Conservation (phyloP, 1,140 invertebrate genomes). For the Drosophila sp. region DNA sequence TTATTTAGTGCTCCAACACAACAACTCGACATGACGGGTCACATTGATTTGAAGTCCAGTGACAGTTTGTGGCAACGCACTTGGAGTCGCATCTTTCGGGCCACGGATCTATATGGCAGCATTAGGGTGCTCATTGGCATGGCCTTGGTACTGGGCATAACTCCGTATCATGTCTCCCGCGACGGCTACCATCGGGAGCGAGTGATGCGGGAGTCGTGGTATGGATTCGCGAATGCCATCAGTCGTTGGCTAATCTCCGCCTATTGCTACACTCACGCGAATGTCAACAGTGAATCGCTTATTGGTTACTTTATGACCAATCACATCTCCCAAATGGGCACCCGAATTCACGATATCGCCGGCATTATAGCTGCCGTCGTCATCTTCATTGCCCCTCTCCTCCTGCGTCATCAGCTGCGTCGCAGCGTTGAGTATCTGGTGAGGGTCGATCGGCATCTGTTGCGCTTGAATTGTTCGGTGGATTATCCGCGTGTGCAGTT, state of each 20-base stretch:
- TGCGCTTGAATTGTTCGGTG: conserved; percentile 5
- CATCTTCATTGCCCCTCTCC: conserved; percentile 53
- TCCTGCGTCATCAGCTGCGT: conserved; percentile 45
- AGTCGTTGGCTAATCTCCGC: conserved; percentile 56
- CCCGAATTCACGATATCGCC: conserved; percentile 43
- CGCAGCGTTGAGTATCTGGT: conserved; percentile 25
- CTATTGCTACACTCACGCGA: conserved; percentile 54
- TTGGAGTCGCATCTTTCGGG: conserved; percentile 33
- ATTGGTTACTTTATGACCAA: conserved; percentile 69
- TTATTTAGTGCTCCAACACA: conserved; percentile 25
- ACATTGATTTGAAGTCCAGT: not conserved
- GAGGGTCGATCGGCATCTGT: conserved; percentile 34
- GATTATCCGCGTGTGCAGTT: conserved; percentile 32
- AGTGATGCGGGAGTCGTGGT: conserved; percentile 48
- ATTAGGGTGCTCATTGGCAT: conserved; percentile 48
- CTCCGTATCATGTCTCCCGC: conserved; percentile 41
- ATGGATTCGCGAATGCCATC: conserved; percentile 61
- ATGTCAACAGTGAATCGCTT: conserved; percentile 47
- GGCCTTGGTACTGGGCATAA: conserved; percentile 51
- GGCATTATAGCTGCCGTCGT: conserved; percentile 53
- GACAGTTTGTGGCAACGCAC: conserved; percentile 12
- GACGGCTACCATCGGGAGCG: conserved; percentile 14
- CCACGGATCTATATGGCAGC: conserved; percentile 52
- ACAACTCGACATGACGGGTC: conserved; percentile 22
- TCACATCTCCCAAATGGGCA: conserved; percentile 55